Evolutionary conservation across 2,797 vertebrate species (phyloP), one percentile per base, ranked within the genome.

Genomic region (Microctenopoma lineatum): DNA sequence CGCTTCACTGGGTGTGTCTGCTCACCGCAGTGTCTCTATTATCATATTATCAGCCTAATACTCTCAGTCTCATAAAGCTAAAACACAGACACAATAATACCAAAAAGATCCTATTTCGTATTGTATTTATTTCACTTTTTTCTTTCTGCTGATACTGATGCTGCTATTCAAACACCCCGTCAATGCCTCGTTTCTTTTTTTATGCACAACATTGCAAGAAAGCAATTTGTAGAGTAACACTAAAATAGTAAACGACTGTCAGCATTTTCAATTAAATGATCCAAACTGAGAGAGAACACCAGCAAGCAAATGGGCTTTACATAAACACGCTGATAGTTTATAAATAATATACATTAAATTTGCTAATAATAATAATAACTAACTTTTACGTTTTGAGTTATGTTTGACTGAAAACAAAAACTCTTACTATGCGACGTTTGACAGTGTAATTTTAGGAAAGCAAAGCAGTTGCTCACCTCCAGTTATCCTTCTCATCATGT

Each of bases 21-120:
- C 59, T 75, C 44, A 21, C 29, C 32, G 54, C 57, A 62, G 60
- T 60, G 59, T 82, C 64, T 78, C 45, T 75, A 11, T 85, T 80
- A 59, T 84, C 25, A 32, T 59, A 25, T 63, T 58, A 72, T 57
- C 25, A 56, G 41, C 44, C 45, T 45, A n/a, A 59, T 53, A 16
- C 47, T 48, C 44, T 60, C 32, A 48, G 26, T 55, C 38, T 11
- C 60, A 2, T 44, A 25, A 70, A 47, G 11, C 38, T 51, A 52
- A 41, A 1, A 1, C 25, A 29, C 26, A 29, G 42, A 66, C 14
- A 46, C n/a, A 18, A 41, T 59, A 14, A 58, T 38, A 45, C 55
- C 51, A 64, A 21, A 11, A 59, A 59, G 21, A 51, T 57, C 1
- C 39, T 3, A 42, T 39, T 63, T 72, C 11, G 45, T 47, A 21